Evolutionary conservation across 2,797 vertebrate species (phyloP), one percentile per base, ranked within the genome.

Genomic region (Hippopotamyrus pictus): DNA sequence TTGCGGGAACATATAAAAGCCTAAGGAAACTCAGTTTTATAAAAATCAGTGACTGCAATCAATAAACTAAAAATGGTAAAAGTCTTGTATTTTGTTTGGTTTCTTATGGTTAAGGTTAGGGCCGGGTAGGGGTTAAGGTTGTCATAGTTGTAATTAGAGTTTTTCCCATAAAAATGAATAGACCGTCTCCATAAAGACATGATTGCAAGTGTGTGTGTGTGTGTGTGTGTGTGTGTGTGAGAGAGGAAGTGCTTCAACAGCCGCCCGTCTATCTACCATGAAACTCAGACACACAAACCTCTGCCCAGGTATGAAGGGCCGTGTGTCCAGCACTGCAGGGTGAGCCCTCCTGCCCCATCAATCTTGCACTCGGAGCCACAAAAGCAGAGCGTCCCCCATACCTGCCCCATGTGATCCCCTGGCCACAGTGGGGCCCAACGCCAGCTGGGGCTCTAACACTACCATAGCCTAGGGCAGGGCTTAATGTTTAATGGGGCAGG

Each of bases 211-310:
- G 51, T 90, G 87, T 84, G 65, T 87, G 59, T 90, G 89, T 89
- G 89, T 5, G 62, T 29, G 53, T 90, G 87, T 84, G 65, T 86
- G 62, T 90, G 89, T 89, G 89, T 89, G 62, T 22, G 53, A 90
- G 87, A 29, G n/a, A 17, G 85, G 51, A 51, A 25, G 48, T 1
- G 51, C n/a, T 57, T 14, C 22, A 9, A 73, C n/a, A 79, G 5
- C 17, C 0, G 29, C 76, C 17, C 33, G 2, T 76, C 12, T 53
- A 69, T 54, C 48, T 37, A 17, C 69, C 37, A 14, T 76, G 69
- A 76, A 76, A 1, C 29, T 76, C 29, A 41, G 33, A 41, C 62
- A 53, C 19, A 5, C 7, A 48, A n/a, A 79, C 69, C 53, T 53
- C 22, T 88, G 69, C 33, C 12, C 33, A 12, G 37, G 59, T 48